Conservation (phyloP, 2,797 vertebrate genomes). For the Eutrigla gurnardus region DNA sequence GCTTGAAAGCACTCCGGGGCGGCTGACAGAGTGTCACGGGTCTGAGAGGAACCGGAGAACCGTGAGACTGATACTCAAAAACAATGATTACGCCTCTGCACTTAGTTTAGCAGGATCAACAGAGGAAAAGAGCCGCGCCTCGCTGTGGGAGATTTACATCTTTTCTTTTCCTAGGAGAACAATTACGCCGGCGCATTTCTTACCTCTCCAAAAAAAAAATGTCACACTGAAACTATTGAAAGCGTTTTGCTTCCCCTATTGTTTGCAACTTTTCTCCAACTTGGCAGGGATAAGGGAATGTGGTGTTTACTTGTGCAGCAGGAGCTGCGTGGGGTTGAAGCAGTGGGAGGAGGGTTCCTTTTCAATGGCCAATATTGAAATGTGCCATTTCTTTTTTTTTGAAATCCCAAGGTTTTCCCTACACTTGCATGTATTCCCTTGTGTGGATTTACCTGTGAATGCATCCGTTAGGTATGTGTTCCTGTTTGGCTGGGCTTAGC, state of each 20-base stretch:
- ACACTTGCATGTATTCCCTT: slow-evolving; percentile 26
- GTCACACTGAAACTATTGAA: slow-evolving; percentile 29
- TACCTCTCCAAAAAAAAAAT: slow-evolving; percentile 38
- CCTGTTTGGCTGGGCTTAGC: slow-evolving; percentile 63
- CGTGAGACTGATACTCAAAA: slow-evolving; percentile 28
- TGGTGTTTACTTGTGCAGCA: slow-evolving; percentile 48
- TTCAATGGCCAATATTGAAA: slow-evolving; percentile 65
- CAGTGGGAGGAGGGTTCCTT: slow-evolving; percentile 60
- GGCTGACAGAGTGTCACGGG: slow-evolving; percentile 34
- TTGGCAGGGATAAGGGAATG: slow-evolving; percentile 36
- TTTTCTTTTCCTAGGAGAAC: slow-evolving; percentile 52
- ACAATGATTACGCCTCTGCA: slow-evolving; percentile 52
- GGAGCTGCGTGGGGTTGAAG: slow-evolving; percentile 35
- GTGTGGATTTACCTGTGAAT: slow-evolving; percentile 61
- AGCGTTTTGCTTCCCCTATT: slow-evolving; percentile 53
- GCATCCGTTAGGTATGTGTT: slow-evolving; percentile 58
- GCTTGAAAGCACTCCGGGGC: slow-evolving; percentile 3
- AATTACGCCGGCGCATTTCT: slow-evolving; percentile 31
- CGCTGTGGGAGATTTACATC: slow-evolving; percentile 23
- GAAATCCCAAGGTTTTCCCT: slow-evolving; percentile 39
- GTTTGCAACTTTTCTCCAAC: slow-evolving; percentile 51
- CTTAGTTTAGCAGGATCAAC: slow-evolving; percentile 34
- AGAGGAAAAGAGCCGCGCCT: neutral
- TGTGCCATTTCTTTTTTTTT: slow-evolving; percentile 42
- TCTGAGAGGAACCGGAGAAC: slow-evolving; percentile 36